phyloP scores from a whole-genome alignment of 2,797 vertebrate genomes.

The Siniperca scherzeri region DNA sequence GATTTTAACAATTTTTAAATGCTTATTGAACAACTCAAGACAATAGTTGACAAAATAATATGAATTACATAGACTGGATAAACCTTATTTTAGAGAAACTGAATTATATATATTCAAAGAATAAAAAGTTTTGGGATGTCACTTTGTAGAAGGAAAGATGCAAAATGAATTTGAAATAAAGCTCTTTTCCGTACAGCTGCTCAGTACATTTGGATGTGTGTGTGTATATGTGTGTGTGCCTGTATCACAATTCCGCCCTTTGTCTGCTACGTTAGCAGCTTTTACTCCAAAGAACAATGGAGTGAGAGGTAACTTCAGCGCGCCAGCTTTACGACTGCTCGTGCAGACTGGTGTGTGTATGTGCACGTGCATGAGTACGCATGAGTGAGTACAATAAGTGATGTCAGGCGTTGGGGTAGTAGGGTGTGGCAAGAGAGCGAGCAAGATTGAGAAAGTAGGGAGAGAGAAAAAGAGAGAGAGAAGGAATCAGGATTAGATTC shows the following conservation, averaged over 20 bases:
- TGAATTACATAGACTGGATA: background rate
- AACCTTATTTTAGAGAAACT: conserved; percentile 1
- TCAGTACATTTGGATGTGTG: conserved; percentile 46
- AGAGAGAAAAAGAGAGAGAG: conserved; percentile 23
- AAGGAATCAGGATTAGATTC: conserved; percentile 54
- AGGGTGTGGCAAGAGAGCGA: conserved; percentile 76
- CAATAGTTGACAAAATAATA: background rate
- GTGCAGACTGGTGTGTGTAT: conserved; percentile 28
- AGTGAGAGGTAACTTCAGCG: conserved; percentile 72
- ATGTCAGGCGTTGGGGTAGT: conserved; percentile 76
- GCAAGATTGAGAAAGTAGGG: conserved; percentile 34
- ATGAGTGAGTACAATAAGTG: conserved; percentile 73
- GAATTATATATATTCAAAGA: background rate
- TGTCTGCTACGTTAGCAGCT: conserved; percentile 83
- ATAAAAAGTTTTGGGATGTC: background rate
- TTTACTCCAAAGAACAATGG: conserved; percentile 83
- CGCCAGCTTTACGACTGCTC: conserved; percentile 69
- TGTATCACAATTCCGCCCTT: conserved; percentile 79
- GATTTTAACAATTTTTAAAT: background rate
- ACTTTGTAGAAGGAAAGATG: background rate
- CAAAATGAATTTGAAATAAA: conserved; percentile 7
- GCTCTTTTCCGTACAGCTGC: conserved; percentile 51
- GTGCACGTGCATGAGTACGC: conserved; percentile 12
- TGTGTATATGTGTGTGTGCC: conserved; percentile 9
- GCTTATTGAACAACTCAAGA: background rate